A percentile compares a stretch with the other conserved stretches of the same genome.
Evolutionary conservation across 1,140 invertebrate genomes (phyloP).

Genomic region (Plodia interpunctella): DNA sequence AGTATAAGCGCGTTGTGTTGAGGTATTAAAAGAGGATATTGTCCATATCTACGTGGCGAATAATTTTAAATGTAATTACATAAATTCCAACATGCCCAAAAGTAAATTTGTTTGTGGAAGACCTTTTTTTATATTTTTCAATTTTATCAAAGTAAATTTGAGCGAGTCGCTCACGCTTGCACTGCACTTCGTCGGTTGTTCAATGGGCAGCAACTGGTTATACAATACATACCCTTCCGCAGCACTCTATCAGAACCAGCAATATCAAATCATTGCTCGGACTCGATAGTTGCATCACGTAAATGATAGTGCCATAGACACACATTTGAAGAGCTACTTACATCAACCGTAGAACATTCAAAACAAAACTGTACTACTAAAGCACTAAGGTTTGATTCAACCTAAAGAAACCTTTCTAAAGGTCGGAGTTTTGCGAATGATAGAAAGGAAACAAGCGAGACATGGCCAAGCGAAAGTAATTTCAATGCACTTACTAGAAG

Average conservation of each 20-base stretch:
- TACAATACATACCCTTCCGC: slow-evolving; percentile 30
- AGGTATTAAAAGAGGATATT: slow-evolving; percentile 25
- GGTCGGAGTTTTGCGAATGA: slow-evolving; percentile 20
- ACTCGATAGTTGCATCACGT: slow-evolving; percentile 67
- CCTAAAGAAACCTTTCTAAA: slow-evolving; percentile 11
- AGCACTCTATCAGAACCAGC: slow-evolving; percentile 26
- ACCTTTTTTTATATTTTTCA: too few species aligned
- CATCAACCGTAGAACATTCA: slow-evolving; percentile 7
- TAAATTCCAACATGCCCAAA: too few species aligned
- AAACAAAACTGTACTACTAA: slow-evolving; percentile 23
- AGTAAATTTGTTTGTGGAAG: too few species aligned
- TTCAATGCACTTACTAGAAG: slow-evolving; percentile 41
- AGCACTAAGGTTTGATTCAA: slow-evolving; percentile 30
- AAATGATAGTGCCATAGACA: slow-evolving; percentile 48
- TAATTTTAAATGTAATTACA: slow-evolving; percentile 11
- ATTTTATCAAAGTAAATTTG: too few species aligned
- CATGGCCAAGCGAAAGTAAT: slow-evolving; percentile 56
- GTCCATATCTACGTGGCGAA: slow-evolving; percentile 11
- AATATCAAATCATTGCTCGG: slow-evolving; percentile 44
- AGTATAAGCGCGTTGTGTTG: slow-evolving; percentile 22
- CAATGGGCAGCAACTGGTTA: slow-evolving; percentile 19
- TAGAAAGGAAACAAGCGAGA: slow-evolving; percentile 35
- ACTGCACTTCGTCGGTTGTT: background rate
- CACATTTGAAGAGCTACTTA: slow-evolving; percentile 31
- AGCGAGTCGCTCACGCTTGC: too few species aligned